phyloP scores from a whole-genome alignment of 2,113 vertebrate species.

The Phaethon lepturus region DNA sequence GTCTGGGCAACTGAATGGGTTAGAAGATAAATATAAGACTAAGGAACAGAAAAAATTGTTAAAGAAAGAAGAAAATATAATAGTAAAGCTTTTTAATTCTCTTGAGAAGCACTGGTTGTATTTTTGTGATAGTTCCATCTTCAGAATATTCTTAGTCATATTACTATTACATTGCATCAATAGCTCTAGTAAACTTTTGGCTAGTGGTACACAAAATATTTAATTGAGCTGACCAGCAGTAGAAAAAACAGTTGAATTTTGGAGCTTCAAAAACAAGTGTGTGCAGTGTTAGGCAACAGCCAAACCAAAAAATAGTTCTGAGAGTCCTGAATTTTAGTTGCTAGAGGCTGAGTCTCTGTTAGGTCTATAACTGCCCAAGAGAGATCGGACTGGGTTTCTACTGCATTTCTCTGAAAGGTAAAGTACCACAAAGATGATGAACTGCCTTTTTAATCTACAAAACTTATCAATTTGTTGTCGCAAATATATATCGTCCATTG shows the following conservation, averaged over 20 bases:
- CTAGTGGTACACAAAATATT: not conserved
- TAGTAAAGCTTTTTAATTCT: not conserved
- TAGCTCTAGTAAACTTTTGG: not conserved
- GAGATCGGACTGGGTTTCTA: not conserved
- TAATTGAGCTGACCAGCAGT: not conserved
- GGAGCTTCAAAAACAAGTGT: not conserved
- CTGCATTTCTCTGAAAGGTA: not conserved
- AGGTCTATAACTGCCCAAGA: not conserved
- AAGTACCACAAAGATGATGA: not conserved
- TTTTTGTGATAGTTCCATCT: not conserved
- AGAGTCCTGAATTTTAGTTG: not conserved
- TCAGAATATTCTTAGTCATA: not conserved
- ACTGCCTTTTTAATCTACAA: not conserved
- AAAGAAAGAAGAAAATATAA: not conserved
- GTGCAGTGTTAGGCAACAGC: not conserved
- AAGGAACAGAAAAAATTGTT: not conserved
- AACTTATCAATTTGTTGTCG: not conserved
- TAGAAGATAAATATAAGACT: not conserved
- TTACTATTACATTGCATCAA: not conserved
- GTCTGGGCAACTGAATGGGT: not conserved
- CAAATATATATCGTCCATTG: not conserved
- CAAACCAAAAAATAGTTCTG: not conserved
- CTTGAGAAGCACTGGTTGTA: not conserved
- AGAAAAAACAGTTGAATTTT: constrained; percentile 29
- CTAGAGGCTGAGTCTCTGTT: not conserved